These are phyloP conservation scores for Baronia brevicornis DNA, from an alignment of 2,888 invertebrate species.

Conservation along the genomic window DNA sequence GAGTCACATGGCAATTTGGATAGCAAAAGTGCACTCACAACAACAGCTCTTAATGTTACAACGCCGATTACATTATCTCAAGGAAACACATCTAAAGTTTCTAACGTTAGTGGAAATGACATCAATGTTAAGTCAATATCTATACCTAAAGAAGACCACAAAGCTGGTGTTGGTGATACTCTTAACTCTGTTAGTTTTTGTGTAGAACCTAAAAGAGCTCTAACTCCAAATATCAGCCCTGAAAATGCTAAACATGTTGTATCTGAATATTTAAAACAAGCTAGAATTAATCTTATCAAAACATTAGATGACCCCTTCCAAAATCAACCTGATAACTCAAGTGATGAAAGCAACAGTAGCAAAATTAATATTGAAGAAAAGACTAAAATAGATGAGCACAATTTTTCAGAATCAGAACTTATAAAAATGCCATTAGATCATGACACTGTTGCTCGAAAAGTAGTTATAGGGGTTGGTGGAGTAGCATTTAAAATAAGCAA, in stretches of 20 bases:
- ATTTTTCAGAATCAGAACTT: slow-evolving; percentile 43
- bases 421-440: slow-evolving; percentile 54
- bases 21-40: slow-evolving; percentile 23
- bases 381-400: slow-evolving; percentile 38
- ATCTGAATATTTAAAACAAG: slow-evolving; percentile 79
- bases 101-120: slow-evolving; percentile 26
- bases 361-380: slow-evolving; percentile 46
- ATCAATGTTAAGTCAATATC: slow-evolving; percentile 22
- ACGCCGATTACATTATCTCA: slow-evolving; percentile 10
- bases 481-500: slow-evolving; percentile 75
- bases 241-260: slow-evolving; percentile 79
- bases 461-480: slow-evolving; percentile 79
- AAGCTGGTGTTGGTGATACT: slow-evolving; percentile 25
- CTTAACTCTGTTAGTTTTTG: slow-evolving; percentile 19
- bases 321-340: slow-evolving; percentile 42
- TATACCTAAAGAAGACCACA: slow-evolving; percentile 34
- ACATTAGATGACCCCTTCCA: slow-evolving; percentile 48
- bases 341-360: slow-evolving; percentile 38
- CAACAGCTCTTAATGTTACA: slow-evolving; percentile 22
- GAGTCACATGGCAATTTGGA: slow-evolving; percentile 31
- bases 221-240: slow-evolving; percentile 43
- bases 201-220: slow-evolving; percentile 37
- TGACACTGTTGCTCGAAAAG: slow-evolving; percentile 71
- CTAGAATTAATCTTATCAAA: slow-evolving; percentile 62
- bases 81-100: slow-evolving; percentile 23